Evolutionary conservation across 1,140 invertebrate genomes (phyloP).

Genomic region (Pseudachorutes palmiensis): DNA sequence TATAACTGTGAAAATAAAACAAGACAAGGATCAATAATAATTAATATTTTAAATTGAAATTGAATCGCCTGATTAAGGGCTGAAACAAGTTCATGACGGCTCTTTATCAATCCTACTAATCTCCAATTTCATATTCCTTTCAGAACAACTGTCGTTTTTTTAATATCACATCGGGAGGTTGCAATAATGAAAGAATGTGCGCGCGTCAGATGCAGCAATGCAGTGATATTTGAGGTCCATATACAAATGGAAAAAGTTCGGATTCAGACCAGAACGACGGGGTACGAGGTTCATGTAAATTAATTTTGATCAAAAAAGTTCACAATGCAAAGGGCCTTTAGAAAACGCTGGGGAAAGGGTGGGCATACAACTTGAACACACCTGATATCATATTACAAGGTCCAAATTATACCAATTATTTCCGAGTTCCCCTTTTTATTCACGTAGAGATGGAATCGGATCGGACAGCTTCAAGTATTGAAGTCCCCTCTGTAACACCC

Average conservation of each 20-base stretch:
- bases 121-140: neutral
- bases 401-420: constrained; percentile 36
- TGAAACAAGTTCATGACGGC: neutral
- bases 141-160: neutral
- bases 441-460: constrained; percentile 6
- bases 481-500: neutral
- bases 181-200: neutral
- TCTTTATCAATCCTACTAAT: neutral
- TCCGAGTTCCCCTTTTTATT: neutral
- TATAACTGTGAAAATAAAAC: constrained; percentile 75
- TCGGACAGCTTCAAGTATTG: neutral
- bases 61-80: neutral
- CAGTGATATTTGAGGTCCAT: neutral
- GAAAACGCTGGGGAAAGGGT: neutral
- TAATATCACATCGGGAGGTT: neutral
- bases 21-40: constrained; percentile 16
- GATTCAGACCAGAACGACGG: constrained; percentile 3
- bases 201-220: neutral
- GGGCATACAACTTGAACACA: constrained; percentile 15
- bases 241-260: neutral
- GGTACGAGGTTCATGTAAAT: constrained; percentile 19
- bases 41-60: constrained; percentile 3
- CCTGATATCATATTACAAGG: constrained; percentile 36
- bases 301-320: constrained; percentile 27
- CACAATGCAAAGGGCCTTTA: neutral